Evolutionary conservation across 2,113 vertebrate species (phyloP).

Genomic region (Perca schrenkii): DNA sequence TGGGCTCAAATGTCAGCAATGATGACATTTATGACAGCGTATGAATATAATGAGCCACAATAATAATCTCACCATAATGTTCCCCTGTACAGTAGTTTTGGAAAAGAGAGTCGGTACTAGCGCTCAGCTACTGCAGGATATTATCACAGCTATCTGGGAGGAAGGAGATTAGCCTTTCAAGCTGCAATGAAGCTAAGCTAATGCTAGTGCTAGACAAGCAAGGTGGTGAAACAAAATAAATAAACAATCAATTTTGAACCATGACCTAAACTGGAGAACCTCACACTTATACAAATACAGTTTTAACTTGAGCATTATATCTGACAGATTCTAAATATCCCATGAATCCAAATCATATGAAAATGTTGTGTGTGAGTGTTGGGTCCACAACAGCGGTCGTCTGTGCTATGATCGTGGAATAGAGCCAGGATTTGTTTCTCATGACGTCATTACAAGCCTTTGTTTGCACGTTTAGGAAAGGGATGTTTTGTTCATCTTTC

Average conservation of each 20-base stretch:
- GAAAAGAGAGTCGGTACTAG: too few species aligned
- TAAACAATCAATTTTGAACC: not conserved
- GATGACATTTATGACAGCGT: slow-evolving; percentile 26
- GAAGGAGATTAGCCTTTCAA: not conserved
- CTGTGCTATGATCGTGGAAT: not conserved
- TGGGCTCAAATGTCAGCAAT: slow-evolving; percentile 62
- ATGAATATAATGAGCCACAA: slow-evolving; percentile 34
- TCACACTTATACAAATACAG: not conserved
- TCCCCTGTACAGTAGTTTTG: not conserved
- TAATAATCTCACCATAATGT: slow-evolving; percentile 9
- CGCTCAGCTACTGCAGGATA: not conserved
- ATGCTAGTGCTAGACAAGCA: not conserved
- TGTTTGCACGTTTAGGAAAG: not conserved
- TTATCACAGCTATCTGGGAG: not conserved
- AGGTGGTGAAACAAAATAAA: not conserved
- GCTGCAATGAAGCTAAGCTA: not conserved
- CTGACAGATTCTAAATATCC: slow-evolving; percentile 3
- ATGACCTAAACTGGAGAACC: not conserved
- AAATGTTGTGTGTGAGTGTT: not conserved
- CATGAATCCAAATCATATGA: slow-evolving; percentile 23
- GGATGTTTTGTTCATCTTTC: not conserved
- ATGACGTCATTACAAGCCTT: slow-evolving; percentile 5
- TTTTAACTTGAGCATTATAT: not conserved
- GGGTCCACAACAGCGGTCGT: not conserved
- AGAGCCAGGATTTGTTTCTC: slow-evolving; percentile 19